Evolutionary conservation across 2,113 vertebrate species (phyloP).

Genomic region (Lanius collurio): DNA sequence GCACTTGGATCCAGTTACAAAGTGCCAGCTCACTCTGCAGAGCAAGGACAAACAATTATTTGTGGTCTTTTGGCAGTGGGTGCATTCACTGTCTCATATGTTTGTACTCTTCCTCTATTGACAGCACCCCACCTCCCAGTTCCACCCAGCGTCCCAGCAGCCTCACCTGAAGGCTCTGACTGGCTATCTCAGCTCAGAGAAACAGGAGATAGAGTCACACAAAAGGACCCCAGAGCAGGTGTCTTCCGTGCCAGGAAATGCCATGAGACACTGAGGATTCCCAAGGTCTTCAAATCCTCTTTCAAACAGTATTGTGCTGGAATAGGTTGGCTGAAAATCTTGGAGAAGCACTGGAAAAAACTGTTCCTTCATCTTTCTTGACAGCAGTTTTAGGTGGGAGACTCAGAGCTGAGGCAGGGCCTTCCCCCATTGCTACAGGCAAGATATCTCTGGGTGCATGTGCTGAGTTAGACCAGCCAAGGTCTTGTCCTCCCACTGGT

Average conservation of each 20-base stretch:
- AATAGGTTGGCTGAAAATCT: background rate
- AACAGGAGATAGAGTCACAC: no score
- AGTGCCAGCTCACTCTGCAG: background rate
- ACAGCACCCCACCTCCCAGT: background rate
- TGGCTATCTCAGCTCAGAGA: background rate
- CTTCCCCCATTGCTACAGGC: background rate
- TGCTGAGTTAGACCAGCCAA: background rate
- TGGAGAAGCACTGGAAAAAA: background rate
- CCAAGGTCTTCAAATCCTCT: background rate
- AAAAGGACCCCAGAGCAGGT: background rate
- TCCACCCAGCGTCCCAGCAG: background rate
- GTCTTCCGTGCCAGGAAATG: background rate
- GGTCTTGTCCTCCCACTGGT: background rate
- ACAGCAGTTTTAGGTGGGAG: background rate
- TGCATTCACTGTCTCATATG: background rate
- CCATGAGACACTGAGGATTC: background rate
- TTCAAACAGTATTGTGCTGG: background rate
- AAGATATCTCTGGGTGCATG: background rate
- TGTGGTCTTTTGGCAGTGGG: background rate
- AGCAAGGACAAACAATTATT: background rate
- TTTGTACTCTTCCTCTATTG: background rate
- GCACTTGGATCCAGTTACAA: background rate
- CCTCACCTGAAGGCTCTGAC: background rate
- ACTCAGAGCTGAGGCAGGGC: background rate
- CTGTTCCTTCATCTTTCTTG: background rate